These are phyloP conservation scores for Macaca mulatta DNA, from an alignment of 2,113 vertebrate genomes.

Conservation along the genomic window DNA sequence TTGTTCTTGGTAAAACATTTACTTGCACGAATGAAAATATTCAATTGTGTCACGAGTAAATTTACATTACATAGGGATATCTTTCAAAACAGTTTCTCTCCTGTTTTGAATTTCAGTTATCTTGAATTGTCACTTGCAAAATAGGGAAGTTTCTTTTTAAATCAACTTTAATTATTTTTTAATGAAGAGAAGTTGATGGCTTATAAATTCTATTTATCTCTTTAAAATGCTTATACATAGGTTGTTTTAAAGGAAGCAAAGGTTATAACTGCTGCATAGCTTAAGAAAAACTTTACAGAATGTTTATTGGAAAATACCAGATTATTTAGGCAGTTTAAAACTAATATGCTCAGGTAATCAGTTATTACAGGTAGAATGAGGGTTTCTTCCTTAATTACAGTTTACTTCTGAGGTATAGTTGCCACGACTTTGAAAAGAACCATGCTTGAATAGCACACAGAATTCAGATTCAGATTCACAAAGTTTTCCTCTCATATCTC, in stretches of 20 bases:
- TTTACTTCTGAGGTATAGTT: not conserved
- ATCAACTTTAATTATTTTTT: not conserved
- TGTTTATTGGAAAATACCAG: not conserved
- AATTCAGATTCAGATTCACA: not conserved
- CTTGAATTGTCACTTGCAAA: not conserved
- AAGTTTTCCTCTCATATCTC: not conserved
- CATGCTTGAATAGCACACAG: not conserved
- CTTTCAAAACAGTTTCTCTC: not conserved
- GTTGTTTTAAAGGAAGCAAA: not conserved
- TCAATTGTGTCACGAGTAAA: not conserved
- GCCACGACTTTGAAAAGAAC: not conserved
- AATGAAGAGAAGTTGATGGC: not conserved
- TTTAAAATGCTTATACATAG: not conserved
- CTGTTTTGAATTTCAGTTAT: not conserved
- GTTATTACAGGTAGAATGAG: not conserved
- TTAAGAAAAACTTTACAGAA: not conserved
- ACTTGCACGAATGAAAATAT: conserved; percentile 8
- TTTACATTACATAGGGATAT: not conserved
- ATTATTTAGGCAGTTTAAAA: not conserved
- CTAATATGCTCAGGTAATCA: not conserved
- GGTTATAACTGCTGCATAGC: not conserved
- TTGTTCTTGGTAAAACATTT: not conserved
- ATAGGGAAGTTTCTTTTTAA: not conserved
- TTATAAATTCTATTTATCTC: not conserved
- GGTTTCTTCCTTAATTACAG: not conserved